Conservation (phyloP, 2,113 vertebrate genomes). For the Myrmophylax atrothorax region DNA sequence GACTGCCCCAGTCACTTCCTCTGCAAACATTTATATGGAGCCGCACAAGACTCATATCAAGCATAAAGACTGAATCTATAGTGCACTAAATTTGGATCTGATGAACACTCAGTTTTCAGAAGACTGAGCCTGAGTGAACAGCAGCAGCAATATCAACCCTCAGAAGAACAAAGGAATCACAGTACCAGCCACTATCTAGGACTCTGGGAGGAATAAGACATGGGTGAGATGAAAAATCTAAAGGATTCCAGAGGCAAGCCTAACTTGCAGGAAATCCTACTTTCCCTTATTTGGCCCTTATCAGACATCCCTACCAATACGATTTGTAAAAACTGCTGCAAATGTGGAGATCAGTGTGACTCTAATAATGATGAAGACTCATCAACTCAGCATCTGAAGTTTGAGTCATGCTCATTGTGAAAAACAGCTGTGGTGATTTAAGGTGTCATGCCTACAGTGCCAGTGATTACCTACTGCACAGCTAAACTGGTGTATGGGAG, state of each 20-base stretch:
- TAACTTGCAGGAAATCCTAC: background rate
- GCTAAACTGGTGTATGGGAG: background rate
- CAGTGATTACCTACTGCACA: background rate
- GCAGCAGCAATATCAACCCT: background rate
- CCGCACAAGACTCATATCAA: background rate
- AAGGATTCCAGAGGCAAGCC: background rate
- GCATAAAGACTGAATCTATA: background rate
- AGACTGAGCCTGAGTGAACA: background rate
- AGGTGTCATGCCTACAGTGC: background rate
- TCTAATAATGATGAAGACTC: background rate
- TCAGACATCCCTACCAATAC: background rate
- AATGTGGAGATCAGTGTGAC: background rate
- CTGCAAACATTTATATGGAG: background rate
- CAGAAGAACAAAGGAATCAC: background rate
- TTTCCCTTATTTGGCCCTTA: background rate
- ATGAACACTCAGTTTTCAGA: background rate
- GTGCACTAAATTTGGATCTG: background rate
- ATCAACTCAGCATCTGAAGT: background rate
- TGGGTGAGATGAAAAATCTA: background rate
- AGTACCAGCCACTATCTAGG: background rate
- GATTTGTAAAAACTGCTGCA: background rate
- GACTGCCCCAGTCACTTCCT: background rate
- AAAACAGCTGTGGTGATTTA: background rate
- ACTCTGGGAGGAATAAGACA: rapidly evolving
- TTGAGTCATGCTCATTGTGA: background rate